phyloP scores from a whole-genome alignment of 92 coral and sea anemone species.

The Actinostola sp. region DNA sequence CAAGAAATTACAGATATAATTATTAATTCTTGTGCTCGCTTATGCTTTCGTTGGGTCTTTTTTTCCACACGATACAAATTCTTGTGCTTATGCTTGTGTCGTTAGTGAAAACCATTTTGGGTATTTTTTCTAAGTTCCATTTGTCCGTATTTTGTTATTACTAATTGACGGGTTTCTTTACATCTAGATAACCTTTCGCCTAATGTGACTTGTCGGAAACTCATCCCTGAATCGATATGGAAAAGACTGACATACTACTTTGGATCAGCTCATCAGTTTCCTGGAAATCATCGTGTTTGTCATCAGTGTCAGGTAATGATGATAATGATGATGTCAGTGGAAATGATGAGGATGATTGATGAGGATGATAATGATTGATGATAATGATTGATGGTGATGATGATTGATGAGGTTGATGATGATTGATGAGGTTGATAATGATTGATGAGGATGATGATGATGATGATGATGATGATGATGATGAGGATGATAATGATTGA shows the following conservation, averaged over 20 bases:
- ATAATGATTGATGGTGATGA: constrained; percentile 2
- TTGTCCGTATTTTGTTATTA: not conserved
- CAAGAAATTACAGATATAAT: too few species aligned
- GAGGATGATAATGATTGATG: not conserved
- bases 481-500: not conserved
- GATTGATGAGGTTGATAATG: not conserved
- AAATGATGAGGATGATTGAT: not conserved
- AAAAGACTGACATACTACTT: constrained; percentile 79
- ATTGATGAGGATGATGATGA: not conserved
- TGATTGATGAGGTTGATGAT: not conserved
- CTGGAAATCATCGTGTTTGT: constrained; percentile 60
- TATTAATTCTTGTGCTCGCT: too few species aligned
- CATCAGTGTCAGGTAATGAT: constrained; percentile 67
- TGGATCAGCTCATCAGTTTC: constrained; percentile 68
- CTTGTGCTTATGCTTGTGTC: too few species aligned
- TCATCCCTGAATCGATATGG: constrained; percentile 81
- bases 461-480: not conserved
- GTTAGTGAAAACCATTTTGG: too few species aligned
- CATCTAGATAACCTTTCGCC: constrained; percentile 40
- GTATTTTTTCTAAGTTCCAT: too few species aligned
- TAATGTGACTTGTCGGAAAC: constrained; percentile 67
- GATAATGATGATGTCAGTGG: not conserved
- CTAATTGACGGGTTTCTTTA: not conserved
- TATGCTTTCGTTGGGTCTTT: too few species aligned
- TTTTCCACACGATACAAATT: too few species aligned